Evolutionary conservation across 2,113 vertebrate species (phyloP), one percentile per base, ranked within the genome.

Genomic region (Hypanus sabinus): DNA sequence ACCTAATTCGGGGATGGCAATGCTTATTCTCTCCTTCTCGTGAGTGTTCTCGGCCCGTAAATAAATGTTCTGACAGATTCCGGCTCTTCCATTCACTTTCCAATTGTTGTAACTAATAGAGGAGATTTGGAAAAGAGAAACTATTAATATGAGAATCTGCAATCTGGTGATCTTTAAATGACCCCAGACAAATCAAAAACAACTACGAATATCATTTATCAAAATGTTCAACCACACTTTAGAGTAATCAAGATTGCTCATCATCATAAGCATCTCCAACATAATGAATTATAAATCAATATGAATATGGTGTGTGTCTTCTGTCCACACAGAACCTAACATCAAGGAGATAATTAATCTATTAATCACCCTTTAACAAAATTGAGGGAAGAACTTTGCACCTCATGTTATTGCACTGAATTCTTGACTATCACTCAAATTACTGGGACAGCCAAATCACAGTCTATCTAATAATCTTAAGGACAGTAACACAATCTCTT

Each of bases 1-100:
- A 98, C 99, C 98, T 98, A 96, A 99, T 96, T 46, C 98, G 97
- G 57, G 98, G 98, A 95, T 99, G 99, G 95, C 97, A 96, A 93
- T 98, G 97, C 57, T 80, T 96, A 88, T 96, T 95, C 94, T 97
- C 94, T 93, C 95, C 95, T 95, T 97, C 97, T 94, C 98, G 98
- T 94, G 97, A 97, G 94, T 99, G 96, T 94, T 97, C 96, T 94
- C 96, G 97, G 94, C 99, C 98, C 0, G 98, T 99, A 94, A 96
- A 96, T 76, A 99, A 95, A 94, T 98, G 97, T 60, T 97, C 98
- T 0, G 96, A 97, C 76, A 98, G 95, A 95, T 97, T 97, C 30
- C 97, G 97, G 55, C 96, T 97, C 94, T 96, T 97, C 98, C 98
- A 99, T 95, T 99, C 98, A 94, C 97, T 98, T 94, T 98, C 97